Base-by-base conservation (phyloP, 2,888 invertebrate genomes). In the Drosophila picticornis region DNA sequence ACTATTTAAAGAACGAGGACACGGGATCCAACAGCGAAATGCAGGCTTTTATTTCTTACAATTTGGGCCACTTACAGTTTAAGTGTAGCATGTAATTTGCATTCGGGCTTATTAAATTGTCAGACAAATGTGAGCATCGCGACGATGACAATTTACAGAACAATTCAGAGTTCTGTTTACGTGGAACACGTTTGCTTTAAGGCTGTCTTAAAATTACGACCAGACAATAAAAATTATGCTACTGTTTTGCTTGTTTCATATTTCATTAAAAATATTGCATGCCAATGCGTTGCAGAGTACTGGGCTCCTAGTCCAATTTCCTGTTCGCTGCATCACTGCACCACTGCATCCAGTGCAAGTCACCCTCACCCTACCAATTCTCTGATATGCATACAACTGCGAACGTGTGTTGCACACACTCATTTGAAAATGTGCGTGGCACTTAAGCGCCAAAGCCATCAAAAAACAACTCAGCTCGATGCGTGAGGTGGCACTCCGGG, bases 261-360 rank as follows among this genome's bases (percentile, higher is more conserved):
- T 86, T 86, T 90, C 90, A 85, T 85, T 87, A 85, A 85, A 85
- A 90, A 76, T 82, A 86, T 88, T 90, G 83, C 85, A 72, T 72
- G 67, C 60, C 77, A 68, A 67, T 63, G 74, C 64, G 61, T 75
- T 48, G 52, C 52, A 57, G 73, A 75, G 80, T 65, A 53, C 66
- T 57, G 22, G 36, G 32, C 53, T 46, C 29, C 32, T 31, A 57
- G 34, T 62, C 38, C 59, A 38, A 53, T 46, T 61, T 62, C 32
- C 53, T 63, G 40, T 48, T 50, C 52, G 51, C 55, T 66, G 68
- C 76, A 58, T 63, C 78, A 67, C 59, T 66, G 68, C 76, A 58
- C 60, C 78, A 67, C 59, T 64, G 75, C 82, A 81, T 55, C 68
- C 70, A 70, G 57, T 38, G 59, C 48, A 56, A 48, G 61, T 27